Base-by-base conservation (phyloP, 2,888 invertebrate species). In the Zeuzera pyrina region DNA sequence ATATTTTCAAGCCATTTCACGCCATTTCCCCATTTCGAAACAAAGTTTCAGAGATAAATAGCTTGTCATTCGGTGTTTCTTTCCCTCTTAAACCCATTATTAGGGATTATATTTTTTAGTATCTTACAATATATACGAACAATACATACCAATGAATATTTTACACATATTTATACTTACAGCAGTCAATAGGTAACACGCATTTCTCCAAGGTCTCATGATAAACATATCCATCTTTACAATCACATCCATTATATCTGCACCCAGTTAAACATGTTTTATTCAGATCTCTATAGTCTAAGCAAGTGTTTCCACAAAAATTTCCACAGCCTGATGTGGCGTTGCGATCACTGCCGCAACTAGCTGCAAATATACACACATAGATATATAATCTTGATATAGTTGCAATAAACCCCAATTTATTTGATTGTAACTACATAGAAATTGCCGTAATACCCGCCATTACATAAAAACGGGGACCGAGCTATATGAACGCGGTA, bases 271-370 rank as follows among this genome's bases (percentile, higher is more conserved):
- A 41, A 35, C 74, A 74, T 0, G 62, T 70, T 35, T 73, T 72
- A 45, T 72, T 66, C 1, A 47, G 38, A 2, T 68, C 62, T 19
- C 42, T 51, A 42, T 65, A 58, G 42, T 74, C 74, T 0, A 67
- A 61, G 30, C 74, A 74, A 2, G 55, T 58, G 35, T 61, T 62
- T 2, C 73, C 71, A 35, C 74, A 74, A 38, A 64, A 58, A 50
- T 73, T 70, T 0, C 73, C 72, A 32, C 74, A 74, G 5, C 74
- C 74, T 0, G 61, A 53, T 2, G 59, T 64, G 1, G 74, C 73
- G 34, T 73, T 73, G 28, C 35, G 39, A 33, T 74, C 73, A 0
- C 60, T 64, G 2, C 57, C 55, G 38, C 74, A 74, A 33, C 52
- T 53, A 0, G 57, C 64, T 69, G 49, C n/a, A n/a, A n/a, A n/a